These are phyloP conservation scores for Tetramorium bicarinatum DNA, from an alignment of 2,888 invertebrate species.

Conservation along the genomic window DNA sequence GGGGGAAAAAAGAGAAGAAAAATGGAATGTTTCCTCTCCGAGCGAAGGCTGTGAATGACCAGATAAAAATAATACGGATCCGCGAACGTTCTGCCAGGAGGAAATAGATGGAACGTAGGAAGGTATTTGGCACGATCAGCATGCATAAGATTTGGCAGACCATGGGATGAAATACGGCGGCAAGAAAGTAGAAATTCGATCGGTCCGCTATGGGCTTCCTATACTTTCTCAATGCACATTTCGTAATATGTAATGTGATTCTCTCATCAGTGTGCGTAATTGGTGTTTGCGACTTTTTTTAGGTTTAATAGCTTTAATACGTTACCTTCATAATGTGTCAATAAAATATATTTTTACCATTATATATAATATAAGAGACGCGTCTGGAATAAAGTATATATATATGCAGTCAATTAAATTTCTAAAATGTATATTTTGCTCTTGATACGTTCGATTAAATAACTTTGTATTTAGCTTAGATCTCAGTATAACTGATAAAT, in stretches of 20 bases:
- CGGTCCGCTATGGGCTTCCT: slow-evolving; percentile 62
- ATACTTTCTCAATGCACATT: slow-evolving; percentile 62
- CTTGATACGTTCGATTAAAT: background rate
- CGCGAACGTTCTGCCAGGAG: slow-evolving; percentile 70
- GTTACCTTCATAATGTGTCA: background rate
- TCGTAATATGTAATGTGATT: slow-evolving; percentile 34
- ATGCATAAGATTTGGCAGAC: slow-evolving; percentile 75
- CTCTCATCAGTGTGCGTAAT: slow-evolving; percentile 16
- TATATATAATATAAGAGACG: background rate
- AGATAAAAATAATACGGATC: slow-evolving; percentile 75
- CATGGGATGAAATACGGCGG: slow-evolving; percentile 65
- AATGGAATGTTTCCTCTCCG: slow-evolving; percentile 81
- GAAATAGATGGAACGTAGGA: slow-evolving; percentile 73
- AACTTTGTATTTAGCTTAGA: background rate
- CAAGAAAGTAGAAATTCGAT: slow-evolving; percentile 76
- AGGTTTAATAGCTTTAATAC: background rate
- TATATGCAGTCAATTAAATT: background rate
- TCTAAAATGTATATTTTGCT: slow-evolving; percentile 4
- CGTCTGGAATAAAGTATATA: background rate
- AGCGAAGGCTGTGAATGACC: slow-evolving; percentile 74
- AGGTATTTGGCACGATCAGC: slow-evolving; percentile 76
- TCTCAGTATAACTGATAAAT: background rate
- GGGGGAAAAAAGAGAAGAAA: slow-evolving; percentile 52
- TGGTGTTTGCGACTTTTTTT: slow-evolving; percentile 53
- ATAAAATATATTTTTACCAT: background rate